Conservation (phyloP, 1,140 invertebrate species). For the Drosophila oshimai region DNA sequence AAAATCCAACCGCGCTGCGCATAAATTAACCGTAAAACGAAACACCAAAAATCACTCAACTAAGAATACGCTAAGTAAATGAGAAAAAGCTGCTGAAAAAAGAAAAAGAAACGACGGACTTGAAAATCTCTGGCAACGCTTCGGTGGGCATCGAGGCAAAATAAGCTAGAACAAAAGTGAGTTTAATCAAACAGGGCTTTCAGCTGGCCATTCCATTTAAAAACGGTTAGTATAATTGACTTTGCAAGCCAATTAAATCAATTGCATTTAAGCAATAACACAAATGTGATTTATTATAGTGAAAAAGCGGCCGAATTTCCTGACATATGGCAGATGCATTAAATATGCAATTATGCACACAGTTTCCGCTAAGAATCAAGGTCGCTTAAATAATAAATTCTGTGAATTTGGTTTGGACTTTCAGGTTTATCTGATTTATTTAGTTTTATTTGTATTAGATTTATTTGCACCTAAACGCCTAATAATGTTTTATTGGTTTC, state of each 20-base stretch:
- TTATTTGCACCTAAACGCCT: neutral
- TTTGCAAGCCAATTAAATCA: conserved; percentile 14
- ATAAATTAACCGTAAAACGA: conserved; percentile 53
- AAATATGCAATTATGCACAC: conserved; percentile 8
- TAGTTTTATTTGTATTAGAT: neutral
- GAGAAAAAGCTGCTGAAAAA: conserved; percentile 5
- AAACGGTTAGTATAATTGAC: conserved; percentile 23
- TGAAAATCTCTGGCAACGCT: conserved; percentile 31
- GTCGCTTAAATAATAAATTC: conserved; percentile 1
- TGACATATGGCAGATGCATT: conserved; percentile 5
- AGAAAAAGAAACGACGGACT: neutral
- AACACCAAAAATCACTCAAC: conserved; percentile 58
- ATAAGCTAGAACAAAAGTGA: conserved; percentile 17
- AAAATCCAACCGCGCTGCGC: conserved; percentile 5
- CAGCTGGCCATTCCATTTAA: neutral
- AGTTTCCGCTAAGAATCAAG: too few species aligned
- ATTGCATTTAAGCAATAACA: conserved; percentile 11
- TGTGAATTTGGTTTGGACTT: neutral
- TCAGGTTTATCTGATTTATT: neutral
- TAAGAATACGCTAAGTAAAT: conserved; percentile 32
- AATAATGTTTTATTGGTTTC: neutral
- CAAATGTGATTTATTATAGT: conserved; percentile 17
- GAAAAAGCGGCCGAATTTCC: neutral
- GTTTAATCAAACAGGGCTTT: neutral
- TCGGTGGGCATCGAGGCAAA: conserved; percentile 29